Conservation (phyloP, 2,797 vertebrate species). For the Gymnoscopelus microlampas region DNA sequence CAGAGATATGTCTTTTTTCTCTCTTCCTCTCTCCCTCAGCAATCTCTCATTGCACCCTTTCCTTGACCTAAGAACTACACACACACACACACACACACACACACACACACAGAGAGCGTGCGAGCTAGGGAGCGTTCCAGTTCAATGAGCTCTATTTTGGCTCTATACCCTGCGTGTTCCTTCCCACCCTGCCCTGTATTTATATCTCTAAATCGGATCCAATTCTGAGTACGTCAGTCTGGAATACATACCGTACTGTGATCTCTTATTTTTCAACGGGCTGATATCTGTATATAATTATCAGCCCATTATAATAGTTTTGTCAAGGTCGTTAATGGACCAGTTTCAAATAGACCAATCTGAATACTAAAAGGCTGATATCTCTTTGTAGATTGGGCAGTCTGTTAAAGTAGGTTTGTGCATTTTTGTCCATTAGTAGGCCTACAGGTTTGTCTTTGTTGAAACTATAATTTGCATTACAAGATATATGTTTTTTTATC, state of each 20-base stretch:
- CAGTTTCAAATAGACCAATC: too few relatives aligned
- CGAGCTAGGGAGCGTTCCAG: neutral
- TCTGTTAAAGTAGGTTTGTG: neutral
- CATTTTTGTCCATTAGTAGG: neutral
- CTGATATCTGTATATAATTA: too few relatives aligned
- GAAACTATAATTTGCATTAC: neutral
- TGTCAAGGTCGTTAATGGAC: too few relatives aligned
- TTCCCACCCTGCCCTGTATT: constrained; percentile 1
- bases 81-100: neutral
- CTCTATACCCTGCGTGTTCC: neutral
- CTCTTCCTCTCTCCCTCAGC: too few relatives aligned
- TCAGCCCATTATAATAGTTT: too few relatives aligned
- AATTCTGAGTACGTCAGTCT: too few relatives aligned
- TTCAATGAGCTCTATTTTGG: constrained; percentile 10
- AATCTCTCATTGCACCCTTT: constrained; percentile 26
- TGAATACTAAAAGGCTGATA: too few relatives aligned
- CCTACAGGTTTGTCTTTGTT: neutral
- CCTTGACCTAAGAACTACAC: constrained; percentile 23
- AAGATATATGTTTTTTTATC: neutral
- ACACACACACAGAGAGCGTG: neutral
- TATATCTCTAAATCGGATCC: neutral
- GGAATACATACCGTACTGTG: too few relatives aligned
- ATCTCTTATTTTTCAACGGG: too few relatives aligned
- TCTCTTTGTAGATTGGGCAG: neutral
- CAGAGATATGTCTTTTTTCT: too few relatives aligned